Percentiles rank a stretch among this genome's conserved stretches.
Evolutionary conservation across 2,797 vertebrate genomes (phyloP).

Genomic region (Numenius phaeopus): DNA sequence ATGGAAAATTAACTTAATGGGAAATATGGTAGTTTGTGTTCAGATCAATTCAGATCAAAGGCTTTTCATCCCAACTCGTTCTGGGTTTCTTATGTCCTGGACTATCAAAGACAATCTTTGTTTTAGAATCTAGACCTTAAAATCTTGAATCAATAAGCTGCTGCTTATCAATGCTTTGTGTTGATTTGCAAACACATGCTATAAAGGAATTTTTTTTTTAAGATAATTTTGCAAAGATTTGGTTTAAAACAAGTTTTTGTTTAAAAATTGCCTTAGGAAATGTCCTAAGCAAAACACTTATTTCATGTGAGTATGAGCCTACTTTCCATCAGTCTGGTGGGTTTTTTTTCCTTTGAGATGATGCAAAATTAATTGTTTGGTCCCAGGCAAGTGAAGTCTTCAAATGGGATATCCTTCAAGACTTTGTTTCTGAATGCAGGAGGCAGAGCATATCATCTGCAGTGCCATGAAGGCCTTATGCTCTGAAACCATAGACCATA

Average conservation of each 20-base stretch:
- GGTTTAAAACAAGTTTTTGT: not conserved
- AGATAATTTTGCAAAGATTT: not conserved
- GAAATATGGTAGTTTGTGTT: not conserved
- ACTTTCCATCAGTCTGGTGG: not conserved
- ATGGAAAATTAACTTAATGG: too few relatives aligned
- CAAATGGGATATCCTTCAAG: not conserved
- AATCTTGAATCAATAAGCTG: not conserved
- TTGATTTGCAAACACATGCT: not conserved
- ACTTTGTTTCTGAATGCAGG: not conserved
- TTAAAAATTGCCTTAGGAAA: not conserved
- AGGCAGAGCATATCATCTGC: not conserved
- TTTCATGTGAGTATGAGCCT: not conserved
- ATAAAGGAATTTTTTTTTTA: not conserved
- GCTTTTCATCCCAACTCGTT: not conserved
- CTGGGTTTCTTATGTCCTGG: not conserved
- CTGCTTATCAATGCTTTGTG: not conserved
- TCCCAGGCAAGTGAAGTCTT: not conserved
- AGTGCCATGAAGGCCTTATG: not conserved
- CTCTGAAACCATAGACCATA: not conserved
- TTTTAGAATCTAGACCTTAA: not conserved
- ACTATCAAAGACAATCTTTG: not conserved
- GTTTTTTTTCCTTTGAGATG: not conserved
- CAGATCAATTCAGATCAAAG: not conserved
- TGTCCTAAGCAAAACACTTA: not conserved
- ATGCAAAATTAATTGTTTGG: not conserved